These are phyloP conservation scores for Kradibia gibbosae DNA, from an alignment of 1,140 invertebrate genomes.

Conservation along the genomic window DNA sequence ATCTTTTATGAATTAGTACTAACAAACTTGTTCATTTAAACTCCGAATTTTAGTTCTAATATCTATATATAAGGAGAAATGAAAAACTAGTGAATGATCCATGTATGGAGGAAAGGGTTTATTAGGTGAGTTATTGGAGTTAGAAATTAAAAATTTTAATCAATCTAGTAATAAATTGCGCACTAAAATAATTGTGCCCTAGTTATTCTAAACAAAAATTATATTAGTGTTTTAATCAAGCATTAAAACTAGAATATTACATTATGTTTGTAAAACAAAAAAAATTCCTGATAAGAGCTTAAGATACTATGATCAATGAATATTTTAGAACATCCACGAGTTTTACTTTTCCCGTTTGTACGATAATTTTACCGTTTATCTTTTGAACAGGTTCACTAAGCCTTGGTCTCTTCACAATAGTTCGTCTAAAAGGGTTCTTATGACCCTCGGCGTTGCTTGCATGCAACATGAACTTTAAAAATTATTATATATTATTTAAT, in stretches of 20 bases:
- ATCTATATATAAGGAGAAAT: slow-evolving; percentile 39
- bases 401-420: slow-evolving; percentile 52
- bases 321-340: slow-evolving; percentile 48
- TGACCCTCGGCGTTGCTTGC: slow-evolving; percentile 51
- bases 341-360: slow-evolving; percentile 50
- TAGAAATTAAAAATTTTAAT: slow-evolving; percentile 22
- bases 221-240: slow-evolving; percentile 16
- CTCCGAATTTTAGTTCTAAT: slow-evolving; percentile 20
- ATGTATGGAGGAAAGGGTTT: slow-evolving; percentile 25
- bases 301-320: slow-evolving; percentile 3
- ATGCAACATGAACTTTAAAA: slow-evolving; percentile 53
- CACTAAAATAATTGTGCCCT: slow-evolving; percentile 30
- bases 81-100: slow-evolving; percentile 52
- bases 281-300: background rate
- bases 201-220: slow-evolving; percentile 11
- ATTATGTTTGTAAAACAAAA: background rate
- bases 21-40: slow-evolving; percentile 15
- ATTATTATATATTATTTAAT: slow-evolving; percentile 43
- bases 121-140: slow-evolving; percentile 18
- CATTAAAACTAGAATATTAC: background rate
- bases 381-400: slow-evolving; percentile 50
- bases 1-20: background rate
- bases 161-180: slow-evolving; percentile 24
- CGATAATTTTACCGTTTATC: slow-evolving; percentile 50
- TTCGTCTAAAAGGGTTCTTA: slow-evolving; percentile 51